Percentiles rank a stretch among this genome's conserved stretches.
Conservation (phyloP, 2,797 vertebrate genomes). For the Poeciliopsis turneri region DNA sequence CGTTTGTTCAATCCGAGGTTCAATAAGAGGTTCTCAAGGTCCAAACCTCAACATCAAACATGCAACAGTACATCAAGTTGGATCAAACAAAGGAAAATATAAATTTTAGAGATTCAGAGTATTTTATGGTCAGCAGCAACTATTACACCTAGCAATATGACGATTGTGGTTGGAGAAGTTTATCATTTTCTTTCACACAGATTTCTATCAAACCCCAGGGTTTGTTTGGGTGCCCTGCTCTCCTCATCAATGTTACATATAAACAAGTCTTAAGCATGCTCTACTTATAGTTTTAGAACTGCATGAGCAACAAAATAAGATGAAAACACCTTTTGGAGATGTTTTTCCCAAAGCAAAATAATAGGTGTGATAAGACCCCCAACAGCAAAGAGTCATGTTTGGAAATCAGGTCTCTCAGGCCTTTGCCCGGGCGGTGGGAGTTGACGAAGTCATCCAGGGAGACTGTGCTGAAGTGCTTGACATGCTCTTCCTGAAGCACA, state of each 20-base stretch:
- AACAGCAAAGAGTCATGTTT: background rate
- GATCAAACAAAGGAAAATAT: constrained; percentile 31
- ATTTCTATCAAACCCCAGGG: too few relatives aligned
- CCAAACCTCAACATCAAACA: constrained; percentile 48
- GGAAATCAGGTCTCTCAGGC: too few relatives aligned
- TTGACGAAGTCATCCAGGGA: too few relatives aligned
- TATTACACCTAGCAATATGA: background rate
- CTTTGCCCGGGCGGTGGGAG: too few relatives aligned
- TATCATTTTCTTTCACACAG: background rate
- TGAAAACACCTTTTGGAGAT: background rate
- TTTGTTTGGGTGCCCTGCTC: too few relatives aligned
- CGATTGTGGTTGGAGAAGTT: background rate
- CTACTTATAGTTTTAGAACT: background rate
- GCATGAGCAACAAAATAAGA: background rate
- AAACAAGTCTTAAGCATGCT: background rate
- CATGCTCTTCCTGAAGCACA: too few relatives aligned
- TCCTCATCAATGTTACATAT: too few relatives aligned
- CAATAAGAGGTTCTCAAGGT: constrained; percentile 63
- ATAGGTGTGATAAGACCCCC: background rate
- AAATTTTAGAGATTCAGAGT: constrained; percentile 8
- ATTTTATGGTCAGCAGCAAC: constrained; percentile 2
- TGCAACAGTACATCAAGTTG: constrained; percentile 46
- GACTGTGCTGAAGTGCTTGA: too few relatives aligned
- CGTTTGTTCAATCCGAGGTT: constrained; percentile 21
- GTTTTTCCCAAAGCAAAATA: background rate